Percentiles rank a stretch among this genome's conserved stretches.
These are phyloP conservation scores for Meandrina meandrites DNA, from an alignment of 92 coral and sea anemone species.

Conservation along the genomic window DNA sequence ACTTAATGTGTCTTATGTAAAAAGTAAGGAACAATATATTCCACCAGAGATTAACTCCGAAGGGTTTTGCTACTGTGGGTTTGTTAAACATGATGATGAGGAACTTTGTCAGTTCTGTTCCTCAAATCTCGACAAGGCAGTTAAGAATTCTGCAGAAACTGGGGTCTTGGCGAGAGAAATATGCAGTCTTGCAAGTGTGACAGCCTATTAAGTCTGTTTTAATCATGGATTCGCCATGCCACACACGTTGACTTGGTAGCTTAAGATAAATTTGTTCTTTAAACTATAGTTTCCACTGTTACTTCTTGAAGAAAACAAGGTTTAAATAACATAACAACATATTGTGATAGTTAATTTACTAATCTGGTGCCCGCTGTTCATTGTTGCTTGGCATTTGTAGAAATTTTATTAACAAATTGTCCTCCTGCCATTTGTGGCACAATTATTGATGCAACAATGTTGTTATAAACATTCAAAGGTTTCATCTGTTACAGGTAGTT, in stretches of 20 bases:
- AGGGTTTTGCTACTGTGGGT: constrained; percentile 58
- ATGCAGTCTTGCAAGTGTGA: constrained; percentile 52
- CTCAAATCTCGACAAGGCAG: constrained; percentile 8
- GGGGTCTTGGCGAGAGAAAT: constrained; percentile 36
- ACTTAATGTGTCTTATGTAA: constrained; percentile 31
- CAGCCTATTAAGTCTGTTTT: constrained; percentile 32
- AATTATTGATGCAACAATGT: constrained; percentile 36
- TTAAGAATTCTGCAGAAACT: constrained; percentile 23
- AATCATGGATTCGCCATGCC: constrained; percentile 28
- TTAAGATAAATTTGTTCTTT: constrained; percentile 11
- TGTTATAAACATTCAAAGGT: constrained; percentile 39
- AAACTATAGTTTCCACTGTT: constrained; percentile 28
- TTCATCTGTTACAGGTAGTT: constrained; percentile 38
- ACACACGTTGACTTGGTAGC: constrained; percentile 9
- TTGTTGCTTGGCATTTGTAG: constrained; percentile 9
- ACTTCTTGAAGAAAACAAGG: constrained; percentile 22
- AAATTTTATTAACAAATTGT: constrained; percentile 27
- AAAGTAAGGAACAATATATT: too few species aligned
- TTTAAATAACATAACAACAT: constrained; percentile 21
- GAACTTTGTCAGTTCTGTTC: constrained; percentile 8
- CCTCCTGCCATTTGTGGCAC: constrained; percentile 37
- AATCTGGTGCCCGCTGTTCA: constrained; percentile 23
- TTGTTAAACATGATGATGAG: constrained; percentile 33
- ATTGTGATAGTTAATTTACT: constrained; percentile 23
- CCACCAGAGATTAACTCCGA: constrained; percentile 36